Conservation (phyloP, 2,113 vertebrate species). For the Siniperca chuatsi region DNA sequence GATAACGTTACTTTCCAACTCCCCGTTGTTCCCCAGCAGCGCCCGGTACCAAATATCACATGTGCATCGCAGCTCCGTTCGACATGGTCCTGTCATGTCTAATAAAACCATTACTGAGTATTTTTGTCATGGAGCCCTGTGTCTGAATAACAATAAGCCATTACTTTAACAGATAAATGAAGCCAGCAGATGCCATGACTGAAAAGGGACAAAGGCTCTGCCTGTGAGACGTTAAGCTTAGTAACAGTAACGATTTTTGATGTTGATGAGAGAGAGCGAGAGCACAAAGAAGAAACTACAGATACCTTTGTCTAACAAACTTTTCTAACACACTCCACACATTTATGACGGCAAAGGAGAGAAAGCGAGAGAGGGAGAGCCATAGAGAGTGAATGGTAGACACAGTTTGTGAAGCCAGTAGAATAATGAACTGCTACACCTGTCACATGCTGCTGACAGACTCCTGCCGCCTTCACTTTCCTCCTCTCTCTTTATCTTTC, state of each 20-base stretch:
- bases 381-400: neutral
- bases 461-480: conserved; percentile 30
- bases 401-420: conserved; percentile 8
- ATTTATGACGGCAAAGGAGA: neutral
- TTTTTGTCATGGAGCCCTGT: neutral
- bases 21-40: neutral
- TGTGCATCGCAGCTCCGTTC: neutral
- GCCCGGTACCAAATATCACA: neutral
- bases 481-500: conserved; percentile 27
- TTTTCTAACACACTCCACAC: neutral
- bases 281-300: neutral
- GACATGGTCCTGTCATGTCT: neutral
- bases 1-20: neutral
- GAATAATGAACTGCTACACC: conserved; percentile 50
- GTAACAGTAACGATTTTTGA: neutral
- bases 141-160: neutral
- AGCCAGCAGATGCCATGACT: no score
- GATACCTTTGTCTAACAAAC: neutral
- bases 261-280: neutral
- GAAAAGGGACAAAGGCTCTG: neutral
- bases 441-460: conserved; percentile 42
- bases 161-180: neutral
- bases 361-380: neutral
- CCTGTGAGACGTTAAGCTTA: neutral
- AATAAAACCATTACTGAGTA: conserved; percentile 1